Conservation (phyloP, 2,888 invertebrate genomes). For the Euspilapteryx auroguttella region DNA sequence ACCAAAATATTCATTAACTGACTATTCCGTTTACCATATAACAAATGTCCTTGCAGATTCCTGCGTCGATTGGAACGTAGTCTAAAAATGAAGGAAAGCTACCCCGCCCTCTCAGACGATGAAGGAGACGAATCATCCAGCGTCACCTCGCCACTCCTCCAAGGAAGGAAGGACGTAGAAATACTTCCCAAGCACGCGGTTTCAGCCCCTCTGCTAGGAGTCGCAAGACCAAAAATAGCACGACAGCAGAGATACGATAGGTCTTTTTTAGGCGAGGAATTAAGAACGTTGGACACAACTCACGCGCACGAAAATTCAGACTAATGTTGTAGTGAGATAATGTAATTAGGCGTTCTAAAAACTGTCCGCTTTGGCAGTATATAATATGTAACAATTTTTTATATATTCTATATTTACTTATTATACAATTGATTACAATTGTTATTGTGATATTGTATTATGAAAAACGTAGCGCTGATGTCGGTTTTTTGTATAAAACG, state of each 20-base stretch:
- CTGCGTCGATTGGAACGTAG: slow-evolving; percentile 71
- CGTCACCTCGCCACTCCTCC: slow-evolving; percentile 66
- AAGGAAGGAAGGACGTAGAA: slow-evolving; percentile 36
- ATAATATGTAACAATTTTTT: too few species aligned
- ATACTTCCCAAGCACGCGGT: slow-evolving; percentile 36
- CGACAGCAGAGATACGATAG: slow-evolving; percentile 47
- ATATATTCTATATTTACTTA: too few species aligned
- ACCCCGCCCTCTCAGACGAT: slow-evolving; percentile 62
- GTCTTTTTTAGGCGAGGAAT: slow-evolving; percentile 42
- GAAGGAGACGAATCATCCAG: slow-evolving; percentile 64
- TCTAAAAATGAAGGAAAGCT: slow-evolving; percentile 67
- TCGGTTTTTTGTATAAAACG: too few species aligned
- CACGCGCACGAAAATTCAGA: slow-evolving; percentile 48
- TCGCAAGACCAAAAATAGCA: slow-evolving; percentile 41
- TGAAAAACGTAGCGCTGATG: too few species aligned
- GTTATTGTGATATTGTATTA: too few species aligned
- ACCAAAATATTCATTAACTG: too few species aligned
- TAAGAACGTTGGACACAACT: slow-evolving; percentile 37
- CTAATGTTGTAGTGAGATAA: slow-evolving; percentile 16
- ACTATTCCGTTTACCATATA: too few species aligned
- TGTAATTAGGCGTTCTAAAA: slow-evolving; percentile 5
- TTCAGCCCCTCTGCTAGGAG: slow-evolving; percentile 48
- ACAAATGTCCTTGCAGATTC: too few species aligned
- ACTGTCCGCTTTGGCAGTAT: slow-evolving; percentile 15
- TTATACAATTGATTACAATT: too few species aligned